Conservation (phyloP, 2,797 vertebrate genomes). For the Pyrrhura leucotis region DNA sequence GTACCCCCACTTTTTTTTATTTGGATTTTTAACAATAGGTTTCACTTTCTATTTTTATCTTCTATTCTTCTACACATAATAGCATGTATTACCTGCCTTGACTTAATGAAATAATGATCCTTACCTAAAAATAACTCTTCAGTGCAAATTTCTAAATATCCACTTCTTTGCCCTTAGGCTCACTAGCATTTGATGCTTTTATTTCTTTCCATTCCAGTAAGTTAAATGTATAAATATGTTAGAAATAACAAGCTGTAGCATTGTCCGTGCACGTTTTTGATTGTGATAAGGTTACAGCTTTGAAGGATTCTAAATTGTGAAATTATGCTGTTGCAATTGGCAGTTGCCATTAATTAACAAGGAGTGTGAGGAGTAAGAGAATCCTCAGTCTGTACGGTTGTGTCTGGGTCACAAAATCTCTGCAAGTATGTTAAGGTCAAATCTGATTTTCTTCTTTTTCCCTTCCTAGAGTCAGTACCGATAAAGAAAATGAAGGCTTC, state of each 20-base stretch:
- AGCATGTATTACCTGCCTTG: not conserved
- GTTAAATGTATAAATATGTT: not conserved
- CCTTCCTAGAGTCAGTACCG: not conserved
- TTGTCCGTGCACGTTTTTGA: not conserved
- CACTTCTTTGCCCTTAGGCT: not conserved
- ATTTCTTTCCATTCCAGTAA: not conserved
- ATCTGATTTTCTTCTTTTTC: not conserved
- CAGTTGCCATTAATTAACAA: not conserved
- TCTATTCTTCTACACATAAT: not conserved
- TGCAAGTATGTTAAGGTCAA: not conserved
- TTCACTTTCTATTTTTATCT: constrained; percentile 30
- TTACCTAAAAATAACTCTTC: not conserved
- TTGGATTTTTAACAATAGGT: not conserved
- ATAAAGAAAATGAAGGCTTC: not conserved
- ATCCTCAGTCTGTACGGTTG: not conserved
- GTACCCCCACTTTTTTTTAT: not conserved
- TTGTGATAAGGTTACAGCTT: not conserved
- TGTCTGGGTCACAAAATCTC: not conserved
- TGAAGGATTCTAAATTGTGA: constrained; percentile 2
- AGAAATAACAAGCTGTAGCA: not conserved
- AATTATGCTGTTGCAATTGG: constrained; percentile 19
- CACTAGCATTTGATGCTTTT: not conserved
- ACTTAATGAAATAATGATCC: not conserved
- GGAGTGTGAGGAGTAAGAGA: not conserved
- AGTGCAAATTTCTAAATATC: not conserved